These are phyloP conservation scores for Lepidocolaptes lacrymiger DNA, from an alignment of 2,797 vertebrate species.

Conservation along the genomic window DNA sequence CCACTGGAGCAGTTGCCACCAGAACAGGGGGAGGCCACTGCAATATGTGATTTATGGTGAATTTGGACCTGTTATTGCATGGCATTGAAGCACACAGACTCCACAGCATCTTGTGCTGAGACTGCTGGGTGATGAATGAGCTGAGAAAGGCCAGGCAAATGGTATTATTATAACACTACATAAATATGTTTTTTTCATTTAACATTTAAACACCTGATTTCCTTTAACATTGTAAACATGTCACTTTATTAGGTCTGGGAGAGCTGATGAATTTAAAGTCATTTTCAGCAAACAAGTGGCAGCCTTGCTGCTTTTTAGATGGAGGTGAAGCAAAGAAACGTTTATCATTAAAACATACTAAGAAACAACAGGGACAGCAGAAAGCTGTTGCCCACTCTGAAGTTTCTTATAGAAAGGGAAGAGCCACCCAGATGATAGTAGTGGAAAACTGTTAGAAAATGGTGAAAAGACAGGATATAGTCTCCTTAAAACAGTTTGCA, in stretches of 20 bases:
- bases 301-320: not conserved
- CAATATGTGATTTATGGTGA: constrained; percentile 30
- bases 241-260: constrained; percentile 70
- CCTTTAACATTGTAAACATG: constrained; percentile 76
- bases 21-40: not conserved
- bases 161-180: constrained; percentile 75
- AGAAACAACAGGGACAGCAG: not conserved
- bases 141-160: constrained; percentile 73
- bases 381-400: not conserved
- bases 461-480: not conserved
- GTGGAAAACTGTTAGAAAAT: constrained; percentile 30
- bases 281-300: constrained; percentile 43
- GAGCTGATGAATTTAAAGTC: constrained; percentile 69
- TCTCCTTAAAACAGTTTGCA: constrained; percentile 18
- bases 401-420: not conserved
- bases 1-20: not conserved
- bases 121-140: constrained; percentile 67
- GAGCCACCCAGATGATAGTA: constrained; percentile 7
- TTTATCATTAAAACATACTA: not conserved
- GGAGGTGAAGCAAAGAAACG: not conserved
- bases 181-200: constrained; percentile 76
- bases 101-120: constrained; percentile 52
- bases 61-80: constrained; percentile 49
- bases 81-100: constrained; percentile 22
- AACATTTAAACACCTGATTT: constrained; percentile 78